Conservation (phyloP, 2,113 vertebrate genomes). For the Recurvirostra avosetta region DNA sequence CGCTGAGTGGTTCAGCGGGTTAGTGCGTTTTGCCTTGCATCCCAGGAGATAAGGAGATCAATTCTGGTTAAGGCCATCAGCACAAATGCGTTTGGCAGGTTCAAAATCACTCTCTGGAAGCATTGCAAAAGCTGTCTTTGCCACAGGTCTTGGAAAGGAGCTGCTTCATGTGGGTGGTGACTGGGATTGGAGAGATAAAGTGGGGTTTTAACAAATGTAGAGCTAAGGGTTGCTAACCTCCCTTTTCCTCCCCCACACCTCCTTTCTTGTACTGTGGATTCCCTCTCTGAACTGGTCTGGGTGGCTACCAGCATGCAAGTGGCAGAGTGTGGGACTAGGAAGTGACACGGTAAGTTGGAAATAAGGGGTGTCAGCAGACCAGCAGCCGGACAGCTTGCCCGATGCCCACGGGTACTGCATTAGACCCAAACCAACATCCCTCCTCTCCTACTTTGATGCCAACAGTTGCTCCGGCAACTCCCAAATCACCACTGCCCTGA, state of each 20-base stretch:
- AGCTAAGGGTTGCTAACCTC: neutral
- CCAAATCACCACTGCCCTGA: neutral
- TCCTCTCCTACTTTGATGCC: neutral
- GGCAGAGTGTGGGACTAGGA: neutral
- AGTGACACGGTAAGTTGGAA: neutral
- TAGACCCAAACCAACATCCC: neutral
- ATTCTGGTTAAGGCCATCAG: slow-evolving; percentile 34
- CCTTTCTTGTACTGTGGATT: neutral
- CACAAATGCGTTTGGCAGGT: slow-evolving; percentile 40
- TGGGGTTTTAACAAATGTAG: neutral
- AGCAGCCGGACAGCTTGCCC: neutral
- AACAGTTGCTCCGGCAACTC: neutral
- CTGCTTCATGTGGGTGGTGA: neutral
- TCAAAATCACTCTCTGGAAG: neutral
- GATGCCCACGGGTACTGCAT: accelerated
- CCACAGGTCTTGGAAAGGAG: neutral
- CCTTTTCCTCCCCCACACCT: neutral
- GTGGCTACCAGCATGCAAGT: neutral
- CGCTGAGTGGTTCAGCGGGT: neutral
- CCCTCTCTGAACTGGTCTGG: neutral
- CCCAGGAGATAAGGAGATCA: slow-evolving; percentile 44
- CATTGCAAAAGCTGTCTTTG: neutral
- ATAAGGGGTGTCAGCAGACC: neutral
- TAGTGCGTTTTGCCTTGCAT: neutral
- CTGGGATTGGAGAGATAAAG: neutral